These are phyloP conservation scores for Cheilosia pagana DNA, from an alignment of 2,888 invertebrate species.

Conservation along the genomic window DNA sequence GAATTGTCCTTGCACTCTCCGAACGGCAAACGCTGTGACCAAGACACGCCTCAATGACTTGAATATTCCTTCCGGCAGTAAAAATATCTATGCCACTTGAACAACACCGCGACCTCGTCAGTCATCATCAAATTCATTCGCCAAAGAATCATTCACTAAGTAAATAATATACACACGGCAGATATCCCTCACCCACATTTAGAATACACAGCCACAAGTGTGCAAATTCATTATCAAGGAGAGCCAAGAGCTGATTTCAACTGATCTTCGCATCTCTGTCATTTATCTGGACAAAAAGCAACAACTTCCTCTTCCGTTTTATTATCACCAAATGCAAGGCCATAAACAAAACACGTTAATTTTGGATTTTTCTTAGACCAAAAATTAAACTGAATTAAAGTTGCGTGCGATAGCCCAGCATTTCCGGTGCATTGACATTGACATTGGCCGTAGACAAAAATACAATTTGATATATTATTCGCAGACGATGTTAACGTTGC, in stretches of 20 bases:
- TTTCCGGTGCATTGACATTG: slow-evolving; percentile 19
- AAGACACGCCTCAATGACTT: too few species aligned
- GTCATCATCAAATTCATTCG: neutral
- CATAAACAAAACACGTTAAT: neutral
- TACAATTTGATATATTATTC: neutral
- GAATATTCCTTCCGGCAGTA: neutral
- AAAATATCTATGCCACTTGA: neutral
- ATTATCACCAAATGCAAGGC: slow-evolving; percentile 21
- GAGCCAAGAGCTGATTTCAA: neutral
- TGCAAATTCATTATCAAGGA: neutral
- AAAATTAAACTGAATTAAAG: neutral
- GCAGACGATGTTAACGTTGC: neutral
- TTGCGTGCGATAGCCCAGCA: neutral
- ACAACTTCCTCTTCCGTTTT: slow-evolving; percentile 21
- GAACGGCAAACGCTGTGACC: too few species aligned
- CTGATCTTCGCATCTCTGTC: slow-evolving; percentile 9
- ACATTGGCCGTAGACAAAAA: slow-evolving; percentile 1
- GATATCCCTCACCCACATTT: slow-evolving; percentile 25
- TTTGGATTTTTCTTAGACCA: neutral
- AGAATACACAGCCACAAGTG: neutral
- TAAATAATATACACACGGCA: neutral
- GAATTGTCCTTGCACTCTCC: too few species aligned
- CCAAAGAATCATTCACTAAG: neutral
- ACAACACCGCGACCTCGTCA: neutral
- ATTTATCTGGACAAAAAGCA: neutral